Percentiles rank a stretch among this genome's conserved stretches.
phyloP scores from a whole-genome alignment of 2,797 vertebrate genomes.

The Glyptemys insculpta region DNA sequence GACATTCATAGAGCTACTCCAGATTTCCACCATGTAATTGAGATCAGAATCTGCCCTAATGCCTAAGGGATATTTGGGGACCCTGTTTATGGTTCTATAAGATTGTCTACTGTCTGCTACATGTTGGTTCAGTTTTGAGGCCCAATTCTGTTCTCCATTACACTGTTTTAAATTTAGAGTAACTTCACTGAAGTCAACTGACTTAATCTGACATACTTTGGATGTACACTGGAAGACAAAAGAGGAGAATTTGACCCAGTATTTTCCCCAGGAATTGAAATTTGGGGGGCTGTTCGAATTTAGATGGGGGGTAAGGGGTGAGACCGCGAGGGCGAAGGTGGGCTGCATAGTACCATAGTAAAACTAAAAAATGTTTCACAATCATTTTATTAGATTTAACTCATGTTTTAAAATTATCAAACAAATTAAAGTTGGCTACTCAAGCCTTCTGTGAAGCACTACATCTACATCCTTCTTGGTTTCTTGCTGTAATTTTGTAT shows the following conservation, averaged over 20 bases:
- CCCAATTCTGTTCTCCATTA: not conserved
- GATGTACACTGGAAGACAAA: constrained; percentile 9
- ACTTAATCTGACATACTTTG: not conserved
- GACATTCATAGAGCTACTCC: constrained; percentile 5
- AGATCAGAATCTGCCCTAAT: constrained; percentile 17
- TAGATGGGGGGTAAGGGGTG: too few relatives aligned
- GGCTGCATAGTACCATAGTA: too few relatives aligned
- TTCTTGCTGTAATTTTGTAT: too few relatives aligned
- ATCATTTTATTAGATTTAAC: too few relatives aligned
- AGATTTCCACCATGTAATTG: constrained; percentile 10
- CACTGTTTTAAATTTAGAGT: not conserved
- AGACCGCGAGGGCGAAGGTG: too few relatives aligned
- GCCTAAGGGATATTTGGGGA: not conserved
- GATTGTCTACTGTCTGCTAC: not conserved
- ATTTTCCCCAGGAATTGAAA: too few relatives aligned
- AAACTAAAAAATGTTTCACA: too few relatives aligned
- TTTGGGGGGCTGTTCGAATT: too few relatives aligned
- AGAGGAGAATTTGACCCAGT: not conserved
- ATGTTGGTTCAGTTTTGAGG: not conserved
- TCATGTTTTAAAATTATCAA: too few relatives aligned
- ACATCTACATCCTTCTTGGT: too few relatives aligned
- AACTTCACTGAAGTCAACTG: not conserved
- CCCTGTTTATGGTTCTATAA: not conserved
- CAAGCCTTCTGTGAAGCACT: too few relatives aligned
- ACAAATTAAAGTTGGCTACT: too few relatives aligned